Percentiles rank a stretch among this genome's conserved stretches.
Conservation (phyloP, 1,140 invertebrate genomes). For the Phortica variegata region DNA sequence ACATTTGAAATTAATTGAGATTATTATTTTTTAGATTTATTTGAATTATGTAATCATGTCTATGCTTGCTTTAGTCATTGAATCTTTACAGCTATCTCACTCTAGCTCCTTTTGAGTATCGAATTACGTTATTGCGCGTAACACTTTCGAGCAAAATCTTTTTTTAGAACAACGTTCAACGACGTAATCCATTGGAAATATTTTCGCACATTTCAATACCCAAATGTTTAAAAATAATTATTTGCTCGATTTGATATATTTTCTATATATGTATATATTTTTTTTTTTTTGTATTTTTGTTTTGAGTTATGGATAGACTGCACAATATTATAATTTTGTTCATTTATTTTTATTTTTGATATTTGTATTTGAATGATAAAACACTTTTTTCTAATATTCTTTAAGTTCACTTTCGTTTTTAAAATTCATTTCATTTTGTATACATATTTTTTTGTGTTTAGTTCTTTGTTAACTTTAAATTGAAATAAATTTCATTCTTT, state of each 20-base stretch:
- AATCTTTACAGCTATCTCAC: conserved; percentile 20
- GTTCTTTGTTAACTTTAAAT: conserved; percentile 30
- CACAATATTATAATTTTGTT: too few species aligned
- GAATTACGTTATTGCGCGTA: conserved; percentile 35
- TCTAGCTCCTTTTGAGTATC: conserved; percentile 24
- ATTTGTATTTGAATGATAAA: too few species aligned
- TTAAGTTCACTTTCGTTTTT: too few species aligned
- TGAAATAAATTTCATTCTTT: too few species aligned
- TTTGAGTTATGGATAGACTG: too few species aligned
- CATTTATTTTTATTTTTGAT: too few species aligned
- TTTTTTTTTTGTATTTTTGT: conserved; percentile 18
- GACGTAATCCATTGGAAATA: conserved; percentile 7
- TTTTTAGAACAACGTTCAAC: conserved; percentile 34
- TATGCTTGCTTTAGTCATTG: too few species aligned
- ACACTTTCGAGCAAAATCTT: conserved; percentile 23
- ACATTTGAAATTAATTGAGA: too few species aligned
- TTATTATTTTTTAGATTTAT: too few species aligned
- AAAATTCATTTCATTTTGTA: too few species aligned
- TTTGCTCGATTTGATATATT: conserved; percentile 7
- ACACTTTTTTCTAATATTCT: too few species aligned
- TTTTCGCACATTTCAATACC: conserved; percentile 20
- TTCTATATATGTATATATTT: conserved; percentile 6
- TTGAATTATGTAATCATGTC: too few species aligned
- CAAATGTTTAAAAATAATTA: conserved; percentile 26
- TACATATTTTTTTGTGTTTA: conserved; percentile 6